Conservation (phyloP, 2,113 vertebrate species). For the Charina bottae region DNA sequence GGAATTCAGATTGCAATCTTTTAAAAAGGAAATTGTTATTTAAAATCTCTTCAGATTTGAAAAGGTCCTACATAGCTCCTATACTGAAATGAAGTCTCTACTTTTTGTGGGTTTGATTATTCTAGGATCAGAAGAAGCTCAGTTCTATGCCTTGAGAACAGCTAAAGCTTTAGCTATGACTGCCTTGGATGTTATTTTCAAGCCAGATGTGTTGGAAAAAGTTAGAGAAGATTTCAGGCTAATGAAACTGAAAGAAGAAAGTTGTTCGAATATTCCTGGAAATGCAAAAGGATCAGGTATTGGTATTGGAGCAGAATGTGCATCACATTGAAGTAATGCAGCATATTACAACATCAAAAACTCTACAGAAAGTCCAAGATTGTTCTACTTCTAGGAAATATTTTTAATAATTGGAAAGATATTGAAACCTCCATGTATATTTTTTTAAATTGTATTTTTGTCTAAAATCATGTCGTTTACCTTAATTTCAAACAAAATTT, state of each 20-base stretch:
- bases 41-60: background rate
- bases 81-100: background rate
- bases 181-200: slow-evolving; percentile 84
- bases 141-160: slow-evolving; percentile 83
- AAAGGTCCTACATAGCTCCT: background rate
- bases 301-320: slow-evolving; percentile 26
- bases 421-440: background rate
- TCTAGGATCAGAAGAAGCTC: slow-evolving; percentile 84
- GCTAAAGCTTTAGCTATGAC: slow-evolving; percentile 89
- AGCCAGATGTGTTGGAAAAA: slow-evolving; percentile 79
- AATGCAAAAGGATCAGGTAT: slow-evolving; percentile 41
- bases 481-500: slow-evolving; percentile 36
- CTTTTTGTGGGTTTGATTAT: slow-evolving; percentile 7
- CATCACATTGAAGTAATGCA: slow-evolving; percentile 52
- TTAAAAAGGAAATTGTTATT: background rate
- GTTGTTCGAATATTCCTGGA: slow-evolving; percentile 53
- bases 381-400: slow-evolving; percentile 31
- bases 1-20: background rate
- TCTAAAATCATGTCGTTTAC: slow-evolving; percentile 23
- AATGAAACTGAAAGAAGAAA: slow-evolving; percentile 76
- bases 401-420: slow-evolving; percentile 45
- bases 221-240: slow-evolving; percentile 80
- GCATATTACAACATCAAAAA: slow-evolving; percentile 15
- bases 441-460: slow-evolving; percentile 23
- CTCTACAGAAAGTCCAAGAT: background rate